Conservation (phyloP, 2,888 invertebrate genomes). For the Caenorhabditis virilis region DNA sequence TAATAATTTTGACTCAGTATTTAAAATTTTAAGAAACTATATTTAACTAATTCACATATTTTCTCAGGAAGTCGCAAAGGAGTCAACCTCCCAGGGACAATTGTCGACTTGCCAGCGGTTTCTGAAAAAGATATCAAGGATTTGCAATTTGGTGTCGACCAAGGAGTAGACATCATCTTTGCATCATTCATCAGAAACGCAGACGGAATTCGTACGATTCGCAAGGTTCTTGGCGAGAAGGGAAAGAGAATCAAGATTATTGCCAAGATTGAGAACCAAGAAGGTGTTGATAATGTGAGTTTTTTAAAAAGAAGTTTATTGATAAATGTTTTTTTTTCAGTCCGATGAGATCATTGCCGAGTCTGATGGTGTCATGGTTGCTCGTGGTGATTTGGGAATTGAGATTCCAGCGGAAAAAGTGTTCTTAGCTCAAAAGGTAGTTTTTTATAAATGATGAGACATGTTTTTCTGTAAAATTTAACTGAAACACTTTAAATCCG, state of each 20-base stretch:
- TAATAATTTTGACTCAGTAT: too few relatives aligned
- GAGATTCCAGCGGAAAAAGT: conserved; percentile 95
- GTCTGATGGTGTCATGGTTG: conserved; percentile 96
- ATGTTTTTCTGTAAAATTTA: too few relatives aligned
- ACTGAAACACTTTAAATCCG: too few relatives aligned
- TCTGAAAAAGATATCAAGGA: conserved; percentile 86
- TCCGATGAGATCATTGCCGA: conserved; percentile 85
- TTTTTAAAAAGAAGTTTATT: too few relatives aligned
- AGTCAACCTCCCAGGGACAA: conserved; percentile 91
- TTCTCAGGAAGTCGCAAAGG: conserved; percentile 75
- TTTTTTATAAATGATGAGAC: too few relatives aligned
- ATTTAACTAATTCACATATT: too few relatives aligned
- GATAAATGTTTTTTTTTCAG: conserved; percentile 7
- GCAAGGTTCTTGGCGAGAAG: conserved; percentile 71
- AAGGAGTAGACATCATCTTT: conserved; percentile 86
- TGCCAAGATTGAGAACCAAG: conserved; percentile 98
- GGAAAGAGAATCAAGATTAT: conserved; percentile 82
- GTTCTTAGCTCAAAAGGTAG: conserved; percentile 74
- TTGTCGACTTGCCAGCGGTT: conserved; percentile 93
- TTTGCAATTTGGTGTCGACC: conserved; percentile 66
- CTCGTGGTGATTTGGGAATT: conserved; percentile 82
- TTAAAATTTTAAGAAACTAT: too few relatives aligned
- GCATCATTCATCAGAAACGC: conserved; percentile 95
- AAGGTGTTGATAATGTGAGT: conserved; percentile 69
- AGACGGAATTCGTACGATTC: conserved; percentile 83